A percentile compares a stretch with the other conserved stretches of the same genome.
phyloP scores from a whole-genome alignment of 2,113 vertebrate genomes.

The Mobula hypostoma region DNA sequence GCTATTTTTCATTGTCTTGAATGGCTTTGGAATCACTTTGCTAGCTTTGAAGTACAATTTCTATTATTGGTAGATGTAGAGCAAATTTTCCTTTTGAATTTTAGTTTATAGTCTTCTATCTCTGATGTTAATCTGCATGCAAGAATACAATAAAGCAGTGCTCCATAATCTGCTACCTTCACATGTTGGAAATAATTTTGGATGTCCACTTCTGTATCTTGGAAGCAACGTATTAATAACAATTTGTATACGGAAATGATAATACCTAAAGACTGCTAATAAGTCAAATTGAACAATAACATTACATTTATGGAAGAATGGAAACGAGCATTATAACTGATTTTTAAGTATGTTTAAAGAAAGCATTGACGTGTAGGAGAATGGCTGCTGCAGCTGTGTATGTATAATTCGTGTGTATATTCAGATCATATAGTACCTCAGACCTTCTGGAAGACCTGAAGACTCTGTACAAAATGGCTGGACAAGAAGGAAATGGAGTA shows the following conservation, averaged over 20 bases:
- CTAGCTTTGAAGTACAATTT: not conserved
- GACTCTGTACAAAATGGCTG: conserved; percentile 75
- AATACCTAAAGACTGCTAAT: not conserved
- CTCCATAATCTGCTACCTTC: not conserved
- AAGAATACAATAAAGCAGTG: not conserved
- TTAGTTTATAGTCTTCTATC: not conserved
- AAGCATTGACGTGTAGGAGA: not conserved
- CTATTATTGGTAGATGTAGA: not conserved
- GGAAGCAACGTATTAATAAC: not conserved
- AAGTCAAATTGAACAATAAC: not conserved
- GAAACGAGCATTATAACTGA: not conserved
- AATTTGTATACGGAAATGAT: not conserved
- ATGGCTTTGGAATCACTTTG: not conserved
- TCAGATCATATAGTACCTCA: conserved; percentile 76
- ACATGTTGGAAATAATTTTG: not conserved
- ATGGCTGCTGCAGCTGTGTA: not conserved
- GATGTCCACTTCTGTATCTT: not conserved
- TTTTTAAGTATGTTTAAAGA: not conserved
- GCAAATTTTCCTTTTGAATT: not conserved
- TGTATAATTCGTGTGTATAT: conserved; percentile 33
- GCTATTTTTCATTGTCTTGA: not conserved
- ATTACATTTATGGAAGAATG: not conserved
- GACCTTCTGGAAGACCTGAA: conserved; percentile 92
- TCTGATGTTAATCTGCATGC: not conserved
- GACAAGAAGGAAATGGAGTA: conserved; percentile 78